Conservation (phyloP, 2,113 vertebrate species). For the Recurvirostra avosetta region DNA sequence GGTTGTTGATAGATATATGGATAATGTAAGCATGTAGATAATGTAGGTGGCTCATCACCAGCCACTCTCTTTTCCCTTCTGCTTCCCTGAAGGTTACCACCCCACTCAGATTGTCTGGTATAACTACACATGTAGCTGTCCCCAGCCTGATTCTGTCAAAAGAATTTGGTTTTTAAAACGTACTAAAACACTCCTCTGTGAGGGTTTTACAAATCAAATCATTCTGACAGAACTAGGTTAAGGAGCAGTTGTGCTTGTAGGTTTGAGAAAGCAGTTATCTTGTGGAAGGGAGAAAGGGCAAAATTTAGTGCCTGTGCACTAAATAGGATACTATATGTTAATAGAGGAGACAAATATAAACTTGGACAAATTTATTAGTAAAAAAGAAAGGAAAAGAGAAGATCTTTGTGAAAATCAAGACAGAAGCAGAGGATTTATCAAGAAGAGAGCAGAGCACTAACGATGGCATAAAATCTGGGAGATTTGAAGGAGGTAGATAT, state of each 20-base stretch:
- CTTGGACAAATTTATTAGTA: background rate
- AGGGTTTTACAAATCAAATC: conserved; percentile 36
- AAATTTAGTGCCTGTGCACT: background rate
- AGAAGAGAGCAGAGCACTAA: background rate
- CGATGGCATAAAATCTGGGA: background rate
- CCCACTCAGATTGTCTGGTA: background rate
- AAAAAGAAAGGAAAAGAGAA: background rate
- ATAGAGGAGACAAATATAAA: background rate
- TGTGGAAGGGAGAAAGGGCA: background rate
- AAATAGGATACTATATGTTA: background rate
- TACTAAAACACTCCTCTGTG: background rate
- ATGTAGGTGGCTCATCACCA: background rate
- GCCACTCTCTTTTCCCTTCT: background rate
- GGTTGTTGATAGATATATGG: background rate
- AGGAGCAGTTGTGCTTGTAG: conserved; percentile 2
- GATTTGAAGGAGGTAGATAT: background rate
- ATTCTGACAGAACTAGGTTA: conserved; percentile 55
- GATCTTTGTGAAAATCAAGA: background rate
- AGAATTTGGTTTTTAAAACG: conserved; percentile 17
- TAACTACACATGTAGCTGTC: background rate
- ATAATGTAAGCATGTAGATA: background rate
- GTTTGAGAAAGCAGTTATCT: background rate
- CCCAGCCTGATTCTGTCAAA: conserved; percentile 59
- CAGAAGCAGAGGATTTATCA: background rate
- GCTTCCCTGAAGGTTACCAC: background rate